Conservation (phyloP, 2,797 vertebrate genomes). For the Crax fasciolata region DNA sequence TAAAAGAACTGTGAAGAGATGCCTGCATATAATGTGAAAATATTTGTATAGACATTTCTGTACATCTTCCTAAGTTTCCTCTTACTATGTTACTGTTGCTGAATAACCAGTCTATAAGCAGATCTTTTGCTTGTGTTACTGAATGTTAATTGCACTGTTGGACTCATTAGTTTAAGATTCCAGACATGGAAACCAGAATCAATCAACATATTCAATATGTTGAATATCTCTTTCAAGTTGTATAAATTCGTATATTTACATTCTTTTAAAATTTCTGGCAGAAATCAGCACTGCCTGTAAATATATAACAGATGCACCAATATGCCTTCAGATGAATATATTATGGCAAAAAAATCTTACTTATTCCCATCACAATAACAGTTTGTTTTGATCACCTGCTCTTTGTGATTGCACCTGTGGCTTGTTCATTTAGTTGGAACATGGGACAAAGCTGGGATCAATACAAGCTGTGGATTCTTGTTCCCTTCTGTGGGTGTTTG, state of each 20-base stretch:
- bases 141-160: background rate
- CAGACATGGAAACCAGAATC: background rate
- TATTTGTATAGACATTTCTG: background rate
- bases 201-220: too few relatives aligned
- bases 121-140: background rate
- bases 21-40: background rate
- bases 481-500: conserved; percentile 52
- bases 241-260: conserved; percentile 13
- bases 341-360: conserved; percentile 68
- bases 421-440: conserved; percentile 75
- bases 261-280: conserved; percentile 23
- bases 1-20: background rate
- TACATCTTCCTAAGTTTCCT: background rate
- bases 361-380: conserved; percentile 76
- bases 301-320: conserved; percentile 76
- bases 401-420: conserved; percentile 77
- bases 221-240: background rate
- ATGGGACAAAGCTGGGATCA: conserved; percentile 62
- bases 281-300: conserved; percentile 42
- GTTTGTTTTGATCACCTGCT: conserved; percentile 82
- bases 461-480: conserved; percentile 49
- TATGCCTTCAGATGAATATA: conserved; percentile 70
- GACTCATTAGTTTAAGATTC: background rate
- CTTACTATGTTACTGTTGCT: background rate
- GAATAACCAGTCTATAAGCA: background rate